Percentiles rank a stretch among this genome's conserved stretches.
These are phyloP conservation scores for Atherix ibis DNA, from an alignment of 2,888 invertebrate genomes.

Conservation along the genomic window DNA sequence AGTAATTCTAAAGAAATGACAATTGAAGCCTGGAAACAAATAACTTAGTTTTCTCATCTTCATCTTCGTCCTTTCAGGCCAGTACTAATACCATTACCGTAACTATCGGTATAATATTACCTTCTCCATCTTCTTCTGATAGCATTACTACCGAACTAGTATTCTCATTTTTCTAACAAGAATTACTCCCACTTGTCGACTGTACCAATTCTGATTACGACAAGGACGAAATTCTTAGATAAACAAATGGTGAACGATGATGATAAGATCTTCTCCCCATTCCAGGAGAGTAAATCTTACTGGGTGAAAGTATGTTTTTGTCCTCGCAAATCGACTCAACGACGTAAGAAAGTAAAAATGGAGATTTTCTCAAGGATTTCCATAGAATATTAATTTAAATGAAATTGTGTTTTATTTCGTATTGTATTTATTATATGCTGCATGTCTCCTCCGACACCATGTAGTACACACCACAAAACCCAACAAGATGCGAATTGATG, in stretches of 20 bases:
- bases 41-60: conserved; percentile 2
- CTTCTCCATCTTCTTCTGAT: too few species aligned
- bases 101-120: too few species aligned
- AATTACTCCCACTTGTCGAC: too few species aligned
- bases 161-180: too few species aligned
- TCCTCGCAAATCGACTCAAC: neutral
- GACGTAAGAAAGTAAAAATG: neutral
- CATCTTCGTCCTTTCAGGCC: neutral
- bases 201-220: too few species aligned
- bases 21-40: conserved; percentile 4
- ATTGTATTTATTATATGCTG: too few species aligned
- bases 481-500: too few species aligned
- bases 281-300: neutral
- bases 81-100: too few species aligned
- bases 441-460: too few species aligned
- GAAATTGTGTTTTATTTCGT: neutral
- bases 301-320: neutral
- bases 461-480: too few species aligned
- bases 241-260: conserved; percentile 2
- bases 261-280: neutral
- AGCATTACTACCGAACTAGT: too few species aligned
- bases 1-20: conserved; percentile 5
- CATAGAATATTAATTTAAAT: conserved; percentile 5
- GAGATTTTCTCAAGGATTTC: conserved; percentile 4
- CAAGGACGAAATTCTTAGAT: too few species aligned